Evolutionary conservation across 2,888 invertebrate genomes (phyloP).

Genomic region (Poecilus cupreus): DNA sequence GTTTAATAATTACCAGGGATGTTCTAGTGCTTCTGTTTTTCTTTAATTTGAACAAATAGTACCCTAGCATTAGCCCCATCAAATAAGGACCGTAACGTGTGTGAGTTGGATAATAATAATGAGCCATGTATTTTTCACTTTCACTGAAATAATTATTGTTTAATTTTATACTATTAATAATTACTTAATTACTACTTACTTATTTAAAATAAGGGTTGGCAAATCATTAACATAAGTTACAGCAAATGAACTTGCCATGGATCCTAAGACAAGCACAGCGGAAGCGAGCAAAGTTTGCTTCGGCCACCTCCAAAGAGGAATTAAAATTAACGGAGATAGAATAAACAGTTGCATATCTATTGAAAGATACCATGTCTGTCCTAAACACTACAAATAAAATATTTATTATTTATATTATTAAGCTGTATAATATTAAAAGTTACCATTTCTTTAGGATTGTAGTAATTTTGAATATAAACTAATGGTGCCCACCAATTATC

Average conservation of each 20-base stretch:
- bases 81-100: too few species aligned
- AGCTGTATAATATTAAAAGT: neutral
- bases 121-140: too few species aligned
- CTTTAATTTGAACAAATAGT: too few species aligned
- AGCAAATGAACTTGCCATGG: constrained; percentile 38
- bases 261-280: constrained; percentile 14
- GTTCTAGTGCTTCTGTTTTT: too few species aligned
- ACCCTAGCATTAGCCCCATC: too few species aligned
- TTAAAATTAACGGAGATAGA: constrained; percentile 61
- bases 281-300: constrained; percentile 19
- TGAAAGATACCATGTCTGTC: constrained; percentile 62
- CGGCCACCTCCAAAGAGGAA: constrained; percentile 64
- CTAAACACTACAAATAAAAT: constrained; percentile 64
- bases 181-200: neutral
- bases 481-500: constrained; percentile 48
- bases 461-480: constrained; percentile 44
- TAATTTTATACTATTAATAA: neutral
- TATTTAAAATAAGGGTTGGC: neutral
- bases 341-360: constrained; percentile 62
- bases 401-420: neutral
- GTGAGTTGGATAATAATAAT: too few species aligned
- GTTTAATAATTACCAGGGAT: too few species aligned
- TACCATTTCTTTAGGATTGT: constrained; percentile 32
- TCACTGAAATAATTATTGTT: too few species aligned
- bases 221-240: constrained; percentile 35